These are phyloP conservation scores for Limnephilus lunatus DNA, from an alignment of 2,888 invertebrate species.

Conservation along the genomic window DNA sequence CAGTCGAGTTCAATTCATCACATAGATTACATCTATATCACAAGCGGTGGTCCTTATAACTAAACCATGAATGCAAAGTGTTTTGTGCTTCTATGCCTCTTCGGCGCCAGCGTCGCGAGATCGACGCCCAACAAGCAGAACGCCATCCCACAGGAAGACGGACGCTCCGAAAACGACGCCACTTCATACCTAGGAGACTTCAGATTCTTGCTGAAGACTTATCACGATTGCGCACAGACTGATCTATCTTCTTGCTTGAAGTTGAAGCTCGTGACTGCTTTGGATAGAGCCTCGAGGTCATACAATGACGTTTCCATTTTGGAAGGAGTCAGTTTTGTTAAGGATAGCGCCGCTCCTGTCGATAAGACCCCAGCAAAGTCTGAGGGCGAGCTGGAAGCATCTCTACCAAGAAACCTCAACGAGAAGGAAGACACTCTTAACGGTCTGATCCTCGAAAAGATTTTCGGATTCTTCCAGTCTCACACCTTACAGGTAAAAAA, in stretches of 20 bases:
- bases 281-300: constrained; percentile 84
- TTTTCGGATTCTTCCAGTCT: constrained; percentile 85
- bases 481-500: constrained; percentile 85
- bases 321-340: constrained; percentile 87
- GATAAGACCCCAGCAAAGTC: constrained; percentile 71
- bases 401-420: constrained; percentile 84
- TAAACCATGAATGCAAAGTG: constrained; percentile 70
- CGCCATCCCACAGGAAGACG: constrained; percentile 71
- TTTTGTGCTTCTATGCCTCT: constrained; percentile 78
- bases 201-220: constrained; percentile 86
- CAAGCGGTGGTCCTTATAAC: constrained; percentile 25
- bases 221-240: constrained; percentile 86
- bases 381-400: constrained; percentile 83
- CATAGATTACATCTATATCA: constrained; percentile 56
- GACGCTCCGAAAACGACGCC: constrained; percentile 72
- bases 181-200: constrained; percentile 80
- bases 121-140: constrained; percentile 76
- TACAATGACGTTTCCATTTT: constrained; percentile 81
- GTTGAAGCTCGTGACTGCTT: constrained; percentile 85
- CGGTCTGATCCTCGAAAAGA: constrained; percentile 85
- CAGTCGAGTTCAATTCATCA: constrained; percentile 62
- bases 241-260: constrained; percentile 87
- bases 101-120: constrained; percentile 76
- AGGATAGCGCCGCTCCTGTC: constrained; percentile 77
- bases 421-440: constrained; percentile 86